Percentiles rank a stretch among this genome's conserved stretches.
These are phyloP conservation scores for Zaprionus bogoriensis DNA, from an alignment of 2,888 invertebrate species.

Conservation along the genomic window DNA sequence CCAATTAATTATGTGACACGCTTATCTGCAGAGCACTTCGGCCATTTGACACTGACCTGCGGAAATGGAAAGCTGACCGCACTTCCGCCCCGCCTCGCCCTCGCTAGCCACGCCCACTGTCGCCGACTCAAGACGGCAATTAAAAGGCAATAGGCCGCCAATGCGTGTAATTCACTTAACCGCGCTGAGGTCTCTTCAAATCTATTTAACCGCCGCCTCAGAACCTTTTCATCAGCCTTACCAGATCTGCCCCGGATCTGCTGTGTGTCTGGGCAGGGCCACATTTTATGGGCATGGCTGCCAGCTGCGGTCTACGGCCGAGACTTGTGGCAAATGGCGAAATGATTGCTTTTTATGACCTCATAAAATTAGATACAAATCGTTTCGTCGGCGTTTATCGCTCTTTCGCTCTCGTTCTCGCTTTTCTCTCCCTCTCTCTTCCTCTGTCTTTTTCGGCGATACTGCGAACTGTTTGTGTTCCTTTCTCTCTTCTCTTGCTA, in stretches of 20 bases:
- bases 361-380: conserved; percentile 82
- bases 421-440: conserved; percentile 4
- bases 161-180: conserved; percentile 73
- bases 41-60: conserved; percentile 45
- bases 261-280: conserved; percentile 33
- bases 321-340: conserved; percentile 74
- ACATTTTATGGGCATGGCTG: conserved; percentile 61
- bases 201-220: conserved; percentile 67
- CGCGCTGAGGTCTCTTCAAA: conserved; percentile 59
- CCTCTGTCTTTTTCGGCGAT: conserved; percentile 7
- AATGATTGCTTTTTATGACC: conserved; percentile 81
- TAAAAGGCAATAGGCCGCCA: conserved; percentile 72
- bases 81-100: conserved; percentile 40
- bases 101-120: neutral
- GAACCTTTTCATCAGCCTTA: conserved; percentile 52
- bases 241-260: conserved; percentile 5
- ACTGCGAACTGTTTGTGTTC: too few relatives aligned
- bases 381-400: conserved; percentile 80
- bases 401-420: conserved; percentile 2
- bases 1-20: conserved; percentile 75
- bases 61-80: conserved; percentile 52
- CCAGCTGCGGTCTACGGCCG: conserved; percentile 61
- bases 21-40: conserved; percentile 54
- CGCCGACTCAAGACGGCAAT: conserved; percentile 52
- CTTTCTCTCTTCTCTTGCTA: conserved; percentile 22